Base-by-base conservation (phyloP, 2,113 vertebrate genomes). In the Paradoxurus hermaphroditus region DNA sequence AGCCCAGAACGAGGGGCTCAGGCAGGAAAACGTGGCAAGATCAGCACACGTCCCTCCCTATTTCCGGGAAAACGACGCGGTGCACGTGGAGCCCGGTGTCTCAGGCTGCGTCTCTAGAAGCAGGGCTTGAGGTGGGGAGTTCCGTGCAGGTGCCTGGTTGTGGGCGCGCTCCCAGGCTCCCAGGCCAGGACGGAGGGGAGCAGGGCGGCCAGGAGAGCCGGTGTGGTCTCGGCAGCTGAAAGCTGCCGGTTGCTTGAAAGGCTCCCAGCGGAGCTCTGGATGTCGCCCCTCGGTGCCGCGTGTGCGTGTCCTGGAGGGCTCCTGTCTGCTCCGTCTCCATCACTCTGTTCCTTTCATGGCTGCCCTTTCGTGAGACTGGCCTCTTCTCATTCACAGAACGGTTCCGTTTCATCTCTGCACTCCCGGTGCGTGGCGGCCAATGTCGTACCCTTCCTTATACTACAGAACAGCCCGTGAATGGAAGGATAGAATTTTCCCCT, bases 241-340 rank as follows among this genome's bases (percentile, higher is more conserved):
- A 63, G 53, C 1, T 3, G 6, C 15, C 4, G 36, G 36, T 27
- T 23, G 19, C 49, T n/a, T 13, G 1, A 13, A 49, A 36, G 56
- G 14, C 36, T 12, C 27, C 36, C 1, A 2, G 63, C 16, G 4
- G 81, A 5, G 59, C 19, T 36, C 36, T 27, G 0, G 10, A 7
- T 0, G 19, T 9, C 4, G 0, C 7, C 34, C 3, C 31, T 15
- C 53, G 1, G 1, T 1, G 27, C 41, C 0, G 0, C 0, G 27
- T 13, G 29, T 25, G 41, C 19, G 13, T 11, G 12, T 8, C 6
- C 4, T 1, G 12, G 36, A 88, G 86, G 16, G 6, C 9, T n/a
- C 5, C n/a, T 14, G 10, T 25, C 1, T 0, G 34, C 53, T 2
- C n/a, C 29, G 2, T 15, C 67, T 46, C 41, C 9, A 11, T 14